These are phyloP conservation scores for Mellivora capensis DNA, from an alignment of 2,113 vertebrate genomes.

Conservation along the genomic window DNA sequence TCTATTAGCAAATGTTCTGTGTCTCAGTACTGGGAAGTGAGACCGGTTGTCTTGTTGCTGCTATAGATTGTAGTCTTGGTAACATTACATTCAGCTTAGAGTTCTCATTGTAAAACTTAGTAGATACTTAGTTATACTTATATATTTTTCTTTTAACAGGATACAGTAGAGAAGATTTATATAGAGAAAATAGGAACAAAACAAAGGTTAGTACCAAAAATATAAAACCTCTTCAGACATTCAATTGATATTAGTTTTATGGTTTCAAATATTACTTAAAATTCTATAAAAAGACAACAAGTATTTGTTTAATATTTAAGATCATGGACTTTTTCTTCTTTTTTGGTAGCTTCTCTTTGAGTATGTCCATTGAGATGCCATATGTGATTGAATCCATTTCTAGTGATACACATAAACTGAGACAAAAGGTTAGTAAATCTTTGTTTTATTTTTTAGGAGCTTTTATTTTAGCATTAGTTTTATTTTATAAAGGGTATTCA, in stretches of 20 bases:
- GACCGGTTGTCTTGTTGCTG: not conserved
- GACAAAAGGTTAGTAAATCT: slow-evolving; percentile 84
- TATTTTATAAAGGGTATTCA: not conserved
- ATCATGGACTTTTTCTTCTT: slow-evolving; percentile 15
- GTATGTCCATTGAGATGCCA: slow-evolving; percentile 88
- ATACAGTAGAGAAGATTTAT: slow-evolving; percentile 84
- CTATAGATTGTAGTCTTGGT: not conserved
- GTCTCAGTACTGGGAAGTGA: not conserved
- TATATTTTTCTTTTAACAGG: slow-evolving; percentile 72
- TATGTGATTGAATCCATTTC: slow-evolving; percentile 81
- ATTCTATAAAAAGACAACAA: not conserved
- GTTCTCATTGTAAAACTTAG: not conserved
- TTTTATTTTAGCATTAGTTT: slow-evolving; percentile 32
- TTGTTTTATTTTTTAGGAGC: slow-evolving; percentile 24
- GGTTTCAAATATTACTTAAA: slow-evolving; percentile 24
- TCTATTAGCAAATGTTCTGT: not conserved
- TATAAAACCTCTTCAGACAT: not conserved
- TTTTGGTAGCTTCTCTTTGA: slow-evolving; percentile 84
- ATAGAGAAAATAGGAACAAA: slow-evolving; percentile 79
- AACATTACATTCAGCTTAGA: not conserved
- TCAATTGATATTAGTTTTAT: not conserved
- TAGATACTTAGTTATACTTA: not conserved
- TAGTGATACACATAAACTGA: slow-evolving; percentile 83
- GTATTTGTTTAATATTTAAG: not conserved
- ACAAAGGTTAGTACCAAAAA: slow-evolving; percentile 81